Evolutionary conservation across 2,888 invertebrate species (phyloP).

Genomic region (Heliothis peltigera): DNA sequence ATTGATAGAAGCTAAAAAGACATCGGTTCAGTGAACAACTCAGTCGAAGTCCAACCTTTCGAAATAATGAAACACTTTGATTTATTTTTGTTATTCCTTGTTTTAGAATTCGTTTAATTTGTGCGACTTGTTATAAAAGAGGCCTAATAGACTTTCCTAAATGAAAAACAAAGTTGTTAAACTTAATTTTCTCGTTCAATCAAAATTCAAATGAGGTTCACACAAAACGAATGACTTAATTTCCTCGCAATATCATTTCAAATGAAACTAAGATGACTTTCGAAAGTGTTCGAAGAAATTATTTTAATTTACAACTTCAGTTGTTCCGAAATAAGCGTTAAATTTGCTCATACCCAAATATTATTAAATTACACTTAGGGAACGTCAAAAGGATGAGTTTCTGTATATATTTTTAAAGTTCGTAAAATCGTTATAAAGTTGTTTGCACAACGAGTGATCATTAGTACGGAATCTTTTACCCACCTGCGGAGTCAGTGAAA

Average conservation of each 20-base stretch:
- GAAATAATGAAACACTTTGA: slow-evolving; percentile 4
- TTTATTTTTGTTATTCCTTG: slow-evolving; percentile 28
- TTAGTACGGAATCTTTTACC: slow-evolving; percentile 12
- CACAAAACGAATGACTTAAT: slow-evolving; percentile 27
- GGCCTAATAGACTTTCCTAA: slow-evolving; percentile 1
- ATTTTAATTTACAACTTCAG: background rate
- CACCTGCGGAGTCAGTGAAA: slow-evolving; percentile 38
- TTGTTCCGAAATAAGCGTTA: background rate
- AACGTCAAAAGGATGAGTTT: background rate
- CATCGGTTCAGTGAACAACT: slow-evolving; percentile 4
- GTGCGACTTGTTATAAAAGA: slow-evolving; percentile 7
- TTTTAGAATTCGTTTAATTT: slow-evolving; percentile 20
- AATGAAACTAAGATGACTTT: slow-evolving; percentile 14
- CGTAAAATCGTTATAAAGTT: slow-evolving; percentile 13
- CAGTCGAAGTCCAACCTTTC: slow-evolving; percentile 6
- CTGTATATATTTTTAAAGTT: slow-evolving; percentile 14
- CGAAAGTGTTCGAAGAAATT: slow-evolving; percentile 2
- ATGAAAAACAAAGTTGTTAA: slow-evolving; percentile 15
- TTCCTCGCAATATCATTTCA: slow-evolving; percentile 26
- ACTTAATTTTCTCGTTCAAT: slow-evolving; percentile 35
- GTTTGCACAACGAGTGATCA: slow-evolving; percentile 33
- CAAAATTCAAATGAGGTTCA: slow-evolving; percentile 41
- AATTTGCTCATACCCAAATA: background rate
- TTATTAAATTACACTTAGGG: background rate
- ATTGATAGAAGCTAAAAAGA: slow-evolving; percentile 2